These are phyloP conservation scores for Myotis findleyi DNA, from an alignment of 2,797 vertebrate species.

Conservation along the genomic window DNA sequence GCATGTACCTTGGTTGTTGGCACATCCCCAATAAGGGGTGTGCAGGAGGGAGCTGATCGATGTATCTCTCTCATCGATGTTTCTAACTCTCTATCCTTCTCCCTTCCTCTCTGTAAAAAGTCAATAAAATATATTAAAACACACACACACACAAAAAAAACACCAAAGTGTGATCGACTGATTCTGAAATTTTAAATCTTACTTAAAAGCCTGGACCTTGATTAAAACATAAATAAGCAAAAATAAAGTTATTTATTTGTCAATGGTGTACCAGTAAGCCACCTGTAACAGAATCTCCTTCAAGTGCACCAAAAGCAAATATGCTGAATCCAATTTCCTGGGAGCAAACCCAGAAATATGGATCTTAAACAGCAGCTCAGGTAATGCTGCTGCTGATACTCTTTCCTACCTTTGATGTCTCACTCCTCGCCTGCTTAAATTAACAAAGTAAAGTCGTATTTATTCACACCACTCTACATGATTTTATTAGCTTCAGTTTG, in stretches of 20 bases:
- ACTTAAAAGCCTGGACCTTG: background rate
- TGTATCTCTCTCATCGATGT: no score
- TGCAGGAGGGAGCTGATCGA: no score
- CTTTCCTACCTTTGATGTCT: background rate
- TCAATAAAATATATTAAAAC: no score
- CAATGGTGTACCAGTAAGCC: background rate
- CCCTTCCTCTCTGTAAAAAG: no score
- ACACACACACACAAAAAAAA: no score
- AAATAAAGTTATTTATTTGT: constrained; percentile 32
- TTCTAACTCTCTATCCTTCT: no score
- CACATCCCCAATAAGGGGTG: no score
- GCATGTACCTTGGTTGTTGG: no score
- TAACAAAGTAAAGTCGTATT: constrained; percentile 16
- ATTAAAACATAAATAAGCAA: constrained; percentile 33
- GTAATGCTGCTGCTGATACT: background rate
- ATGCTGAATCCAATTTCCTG: background rate
- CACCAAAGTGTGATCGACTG: background rate
- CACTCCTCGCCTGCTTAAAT: background rate
- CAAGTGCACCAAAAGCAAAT: background rate
- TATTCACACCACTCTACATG: background rate
- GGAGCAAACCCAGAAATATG: background rate
- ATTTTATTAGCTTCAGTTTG: constrained; percentile 59
- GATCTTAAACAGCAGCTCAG: background rate
- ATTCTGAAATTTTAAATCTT: constrained; percentile 35
- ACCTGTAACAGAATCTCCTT: background rate